These are phyloP conservation scores for Drosophila paulistorum DNA, from an alignment of 1,140 invertebrate species.

Conservation along the genomic window DNA sequence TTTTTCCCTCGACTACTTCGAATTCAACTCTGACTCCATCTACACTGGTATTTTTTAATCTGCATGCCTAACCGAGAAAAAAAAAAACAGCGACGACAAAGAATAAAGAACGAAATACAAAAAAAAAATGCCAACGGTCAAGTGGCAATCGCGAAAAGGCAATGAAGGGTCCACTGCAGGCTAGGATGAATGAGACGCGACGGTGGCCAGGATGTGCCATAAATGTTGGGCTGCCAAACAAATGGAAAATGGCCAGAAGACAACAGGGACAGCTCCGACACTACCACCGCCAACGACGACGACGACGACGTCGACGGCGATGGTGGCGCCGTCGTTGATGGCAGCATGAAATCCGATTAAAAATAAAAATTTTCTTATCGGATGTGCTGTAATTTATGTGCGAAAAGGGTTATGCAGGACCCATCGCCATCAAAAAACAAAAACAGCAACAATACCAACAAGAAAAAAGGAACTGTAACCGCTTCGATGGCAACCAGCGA, in stretches of 20 bases:
- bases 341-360: conserved; percentile 83
- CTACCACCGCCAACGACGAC: conserved; percentile 27
- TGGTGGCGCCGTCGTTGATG: conserved; percentile 66
- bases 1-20: not conserved
- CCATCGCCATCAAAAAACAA: conserved; percentile 20
- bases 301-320: conserved; percentile 23
- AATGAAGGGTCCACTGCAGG: conserved; percentile 43
- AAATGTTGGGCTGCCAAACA: conserved; percentile 71
- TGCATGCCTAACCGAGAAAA: conserved; percentile 43
- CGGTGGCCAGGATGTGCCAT: conserved; percentile 65
- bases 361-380: conserved; percentile 83
- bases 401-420: conserved; percentile 80
- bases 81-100: conserved; percentile 18
- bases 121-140: conserved; percentile 60
- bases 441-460: conserved; percentile 2
- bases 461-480: conserved; percentile 65
- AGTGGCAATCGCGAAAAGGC: conserved; percentile 55
- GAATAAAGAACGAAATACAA: conserved; percentile 25
- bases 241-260: conserved; percentile 51
- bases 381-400: conserved; percentile 83
- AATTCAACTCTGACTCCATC: conserved; percentile 36
- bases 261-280: conserved; percentile 35
- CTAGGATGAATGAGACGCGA: conserved; percentile 56
- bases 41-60: conserved; percentile 69
- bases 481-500: conserved; percentile 76